Evolutionary conservation across 2,888 invertebrate species (phyloP), one percentile per base, ranked within the genome.

Genomic region (Lycaena phlaeas): DNA sequence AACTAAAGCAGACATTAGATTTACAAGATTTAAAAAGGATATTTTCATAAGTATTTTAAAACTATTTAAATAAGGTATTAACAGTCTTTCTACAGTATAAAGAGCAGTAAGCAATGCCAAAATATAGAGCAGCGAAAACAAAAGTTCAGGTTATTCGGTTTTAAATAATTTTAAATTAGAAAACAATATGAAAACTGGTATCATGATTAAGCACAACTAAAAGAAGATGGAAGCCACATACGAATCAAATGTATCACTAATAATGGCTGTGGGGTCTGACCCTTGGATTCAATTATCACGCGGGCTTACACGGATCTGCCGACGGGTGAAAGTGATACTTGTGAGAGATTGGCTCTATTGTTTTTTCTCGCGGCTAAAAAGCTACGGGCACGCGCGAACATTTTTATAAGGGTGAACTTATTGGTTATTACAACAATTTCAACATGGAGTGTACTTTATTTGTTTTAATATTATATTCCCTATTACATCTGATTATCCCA

Each of bases 281-380:
- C 82, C 81, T 63, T 70, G 61, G 62, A 75, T 79, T 78, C 82
- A 84, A 82, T 85, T 82, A 84, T 78, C 65, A 60, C 74, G 69
- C 67, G 64, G 63, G 67, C 60, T 66, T 61, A 68, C 70, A 66
- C 63, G 68, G 69, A 72, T 72, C 76, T 66, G 70, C 62, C 68
- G 64, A 59, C 59, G 68, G 73, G 74, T 82, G 85, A 75, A 85
- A 85, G 64, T 64, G 85, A 85, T 85, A 85, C 82, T 81, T 79
- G 85, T 85, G 85, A 81, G 85, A 85, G 76, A 82, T 81, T 74
- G 72, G 29, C 68, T 72, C 68, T 74, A 81, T 85, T 85, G 84
- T 85, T 85, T 85, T 85, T 85, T 85, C 85, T 85, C 85, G 81
- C 68, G 75, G 70, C 64, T 74, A 78, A 82, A 82, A 81, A 81